A percentile compares a stretch with the other conserved stretches of the same genome.
These are phyloP conservation scores for Montipora efflorescens DNA, from an alignment of 64 coral and sea anemone species.

Conservation along the genomic window DNA sequence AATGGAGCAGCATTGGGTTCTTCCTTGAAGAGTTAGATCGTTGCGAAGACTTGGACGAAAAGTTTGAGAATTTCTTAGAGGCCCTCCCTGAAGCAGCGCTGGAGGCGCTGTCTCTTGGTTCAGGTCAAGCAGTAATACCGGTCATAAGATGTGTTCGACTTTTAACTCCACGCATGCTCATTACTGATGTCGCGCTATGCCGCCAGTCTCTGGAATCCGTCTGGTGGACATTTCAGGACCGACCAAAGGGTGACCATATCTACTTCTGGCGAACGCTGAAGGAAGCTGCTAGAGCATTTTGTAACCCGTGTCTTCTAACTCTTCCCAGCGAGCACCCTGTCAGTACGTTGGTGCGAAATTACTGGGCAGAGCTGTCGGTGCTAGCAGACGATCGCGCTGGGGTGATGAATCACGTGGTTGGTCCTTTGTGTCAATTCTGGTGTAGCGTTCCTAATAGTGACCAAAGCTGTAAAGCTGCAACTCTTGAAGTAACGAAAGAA, in stretches of 20 bases:
- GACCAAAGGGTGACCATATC: conserved; percentile 48
- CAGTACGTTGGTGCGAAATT: conserved; percentile 66
- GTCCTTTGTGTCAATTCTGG: conserved; percentile 82
- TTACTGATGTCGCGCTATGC: conserved; percentile 36
- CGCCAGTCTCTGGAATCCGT: conserved; percentile 63
- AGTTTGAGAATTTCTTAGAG: conserved; percentile 5
- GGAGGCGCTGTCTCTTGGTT: conserved; percentile 62
- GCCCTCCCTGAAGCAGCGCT: conserved; percentile 60
- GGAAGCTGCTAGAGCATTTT: conserved; percentile 66
- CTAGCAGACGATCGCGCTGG: conserved; percentile 81
- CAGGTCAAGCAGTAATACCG: conserved; percentile 56
- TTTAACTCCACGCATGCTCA: conserved; percentile 62
- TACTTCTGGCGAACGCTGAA: conserved; percentile 76
- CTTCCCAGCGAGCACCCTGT: conserved; percentile 69
- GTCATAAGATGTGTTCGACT: conserved; percentile 69
- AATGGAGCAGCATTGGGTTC: conserved; percentile 39
- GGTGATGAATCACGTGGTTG: conserved; percentile 77
- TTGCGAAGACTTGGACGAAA: not conserved
- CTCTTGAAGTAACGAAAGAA: not conserved
- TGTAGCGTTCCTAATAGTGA: not conserved
- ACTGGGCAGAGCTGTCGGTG: conserved; percentile 53
- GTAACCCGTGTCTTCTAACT: conserved; percentile 69
- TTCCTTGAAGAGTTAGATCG: conserved; percentile 9
- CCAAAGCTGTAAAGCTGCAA: not conserved
- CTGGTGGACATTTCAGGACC: conserved; percentile 74